Conservation (phyloP, 2,113 vertebrate species). For the Nettapus auritus region DNA sequence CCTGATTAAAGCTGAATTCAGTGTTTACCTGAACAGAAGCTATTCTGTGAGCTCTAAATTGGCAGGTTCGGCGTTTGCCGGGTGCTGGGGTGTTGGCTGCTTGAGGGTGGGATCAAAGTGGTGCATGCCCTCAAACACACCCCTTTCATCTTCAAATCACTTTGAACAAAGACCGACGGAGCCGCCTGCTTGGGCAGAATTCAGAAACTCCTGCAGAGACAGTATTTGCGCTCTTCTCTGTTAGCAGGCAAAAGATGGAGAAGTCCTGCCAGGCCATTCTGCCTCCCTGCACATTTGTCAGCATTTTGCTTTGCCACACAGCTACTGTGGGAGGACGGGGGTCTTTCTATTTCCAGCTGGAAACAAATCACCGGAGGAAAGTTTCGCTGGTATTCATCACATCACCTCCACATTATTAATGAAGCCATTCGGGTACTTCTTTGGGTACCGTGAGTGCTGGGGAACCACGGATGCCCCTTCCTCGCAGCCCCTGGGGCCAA, state of each 20-base stretch:
- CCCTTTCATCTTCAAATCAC: slow-evolving; percentile 37
- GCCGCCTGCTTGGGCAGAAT: background rate
- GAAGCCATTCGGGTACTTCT: background rate
- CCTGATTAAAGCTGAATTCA: slow-evolving; percentile 11
- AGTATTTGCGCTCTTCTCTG: background rate
- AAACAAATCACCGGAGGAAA: background rate
- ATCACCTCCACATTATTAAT: background rate
- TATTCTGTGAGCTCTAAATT: background rate
- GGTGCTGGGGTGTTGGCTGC: slow-evolving; percentile 22
- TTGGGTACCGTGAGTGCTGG: background rate
- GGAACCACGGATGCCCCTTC: accelerated
- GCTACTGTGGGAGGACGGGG: background rate
- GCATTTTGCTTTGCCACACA: background rate
- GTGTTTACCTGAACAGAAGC: slow-evolving; percentile 13
- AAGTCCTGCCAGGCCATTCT: background rate
- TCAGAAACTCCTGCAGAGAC: background rate
- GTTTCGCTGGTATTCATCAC: background rate
- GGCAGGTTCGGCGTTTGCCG: background rate
- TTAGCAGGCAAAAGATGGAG: background rate
- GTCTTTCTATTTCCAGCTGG: background rate
- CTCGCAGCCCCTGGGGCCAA: accelerated
- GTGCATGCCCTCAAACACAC: slow-evolving; percentile 30
- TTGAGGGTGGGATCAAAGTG: slow-evolving; percentile 50
- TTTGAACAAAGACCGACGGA: slow-evolving; percentile 28
- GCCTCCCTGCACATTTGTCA: background rate